Conservation (phyloP, 2,113 vertebrate species). For the Microtus richardsoni region DNA sequence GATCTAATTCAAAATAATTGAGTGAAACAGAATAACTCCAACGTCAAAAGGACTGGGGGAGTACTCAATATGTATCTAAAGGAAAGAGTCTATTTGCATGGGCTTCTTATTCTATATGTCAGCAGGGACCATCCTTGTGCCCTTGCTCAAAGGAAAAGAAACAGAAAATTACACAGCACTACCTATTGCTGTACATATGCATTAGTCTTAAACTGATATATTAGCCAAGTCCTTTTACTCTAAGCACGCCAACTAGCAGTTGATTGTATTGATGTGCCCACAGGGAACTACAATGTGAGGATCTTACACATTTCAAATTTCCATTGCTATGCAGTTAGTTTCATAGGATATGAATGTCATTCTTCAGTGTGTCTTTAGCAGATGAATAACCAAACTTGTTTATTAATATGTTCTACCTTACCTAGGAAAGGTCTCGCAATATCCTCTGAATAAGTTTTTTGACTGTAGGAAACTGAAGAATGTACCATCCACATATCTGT, state of each 20-base stretch:
- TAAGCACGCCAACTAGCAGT: background rate
- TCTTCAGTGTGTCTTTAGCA: background rate
- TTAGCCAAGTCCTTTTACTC: background rate
- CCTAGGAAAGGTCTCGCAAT: background rate
- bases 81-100: background rate
- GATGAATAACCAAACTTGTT: background rate
- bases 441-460: background rate
- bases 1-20: background rate
- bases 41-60: background rate
- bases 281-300: background rate
- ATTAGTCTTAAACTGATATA: background rate
- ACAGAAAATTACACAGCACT: background rate
- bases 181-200: background rate
- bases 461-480: background rate
- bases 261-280: background rate
- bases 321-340: background rate
- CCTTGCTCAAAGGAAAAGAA: background rate
- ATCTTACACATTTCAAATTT: background rate
- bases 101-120: background rate
- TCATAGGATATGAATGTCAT: background rate
- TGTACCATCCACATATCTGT: background rate
- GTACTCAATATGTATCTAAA: background rate
- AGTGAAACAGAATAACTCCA: background rate
- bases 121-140: background rate
- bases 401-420: constrained; percentile 3